Base-by-base conservation (phyloP, 2,888 invertebrate species). In the Drosophila paramelanica region DNA sequence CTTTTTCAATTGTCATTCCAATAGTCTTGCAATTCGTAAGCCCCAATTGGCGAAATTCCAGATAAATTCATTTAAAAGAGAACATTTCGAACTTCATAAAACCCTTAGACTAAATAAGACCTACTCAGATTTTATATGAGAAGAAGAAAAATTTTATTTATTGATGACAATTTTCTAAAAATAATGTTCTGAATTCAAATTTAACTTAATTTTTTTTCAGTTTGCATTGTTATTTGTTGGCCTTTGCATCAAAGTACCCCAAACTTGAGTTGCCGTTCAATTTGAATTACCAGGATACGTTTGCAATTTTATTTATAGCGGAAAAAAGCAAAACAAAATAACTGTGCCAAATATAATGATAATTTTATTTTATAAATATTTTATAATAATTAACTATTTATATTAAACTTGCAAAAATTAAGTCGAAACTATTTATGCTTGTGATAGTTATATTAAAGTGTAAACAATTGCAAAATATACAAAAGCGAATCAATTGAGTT, bases 381-480 rank as follows among this genome's bases (percentile, higher is more conserved):
- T 68, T 33, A 50, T 73, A 77, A 67, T 49, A 57, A 43, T 68
- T 77, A 68, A 69, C 67, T 72, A 73, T 70, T 80, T 81, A 81
- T 81, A 83, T 52, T 64, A 58, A 71, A 67, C 47, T 68, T 85
- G 66, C 61, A 73, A 70, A 80, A 69, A 71, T 77, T 82, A 69
- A 80, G 69, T 74, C 74, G 50, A 74, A 71, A 67, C 62, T 59
- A 85, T 82, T 75, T 73, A 66, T 83, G 73, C 86, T 80, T 89
- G 83, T 89, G 88, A 81, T 89, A 81, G 80, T 69, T 73, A 53
- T 68, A 80, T 81, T 76, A 77, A 77, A 85, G 86, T 67, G 49
- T 59, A 65, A 73, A 73, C 58, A 11, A 51, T 50, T 42, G 38
- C 27, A 45, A 68, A 56, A 57, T 47, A 43, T 43, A 36, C 51